These are phyloP conservation scores for Leucoraja ocellata DNA, from an alignment of 2,797 vertebrate genomes.

Conservation along the genomic window DNA sequence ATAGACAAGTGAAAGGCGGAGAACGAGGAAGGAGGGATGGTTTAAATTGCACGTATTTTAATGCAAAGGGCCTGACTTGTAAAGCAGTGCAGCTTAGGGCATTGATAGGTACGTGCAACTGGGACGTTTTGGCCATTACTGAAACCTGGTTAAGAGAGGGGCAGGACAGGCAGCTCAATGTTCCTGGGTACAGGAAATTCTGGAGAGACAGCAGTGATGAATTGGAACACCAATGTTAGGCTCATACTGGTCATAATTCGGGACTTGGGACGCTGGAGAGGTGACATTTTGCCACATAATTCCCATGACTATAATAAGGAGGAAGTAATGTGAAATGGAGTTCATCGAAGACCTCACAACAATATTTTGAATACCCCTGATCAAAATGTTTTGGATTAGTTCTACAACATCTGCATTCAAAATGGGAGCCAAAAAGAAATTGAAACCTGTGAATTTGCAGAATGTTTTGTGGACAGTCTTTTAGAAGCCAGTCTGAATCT, in stretches of 20 bases:
- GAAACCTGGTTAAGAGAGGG: no score
- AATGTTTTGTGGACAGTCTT: conserved; percentile 51
- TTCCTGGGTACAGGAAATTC: no score
- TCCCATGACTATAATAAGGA: neutral
- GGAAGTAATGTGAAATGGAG: neutral
- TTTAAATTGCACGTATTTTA: no score
- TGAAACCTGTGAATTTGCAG: conserved; percentile 47
- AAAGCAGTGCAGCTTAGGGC: no score
- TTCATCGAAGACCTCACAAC: neutral
- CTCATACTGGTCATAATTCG: neutral
- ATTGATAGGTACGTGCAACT: no score
- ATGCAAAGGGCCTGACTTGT: no score
- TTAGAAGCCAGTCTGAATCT: no score
- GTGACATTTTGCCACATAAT: neutral
- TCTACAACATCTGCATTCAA: conserved; percentile 43
- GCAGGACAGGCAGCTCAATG: no score
- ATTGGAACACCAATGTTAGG: neutral
- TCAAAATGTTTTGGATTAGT: conserved; percentile 45
- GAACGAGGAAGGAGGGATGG: no score
- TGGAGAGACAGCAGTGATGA: neutral
- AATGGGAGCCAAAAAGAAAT: neutral
- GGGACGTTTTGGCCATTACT: no score
- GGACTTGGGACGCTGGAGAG: neutral
- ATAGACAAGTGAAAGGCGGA: no score
- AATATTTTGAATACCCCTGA: conserved; percentile 42